Percentiles rank a stretch among this genome's conserved stretches.
phyloP scores from a whole-genome alignment of 2,113 vertebrate genomes.

The Ammodytes marinus region DNA sequence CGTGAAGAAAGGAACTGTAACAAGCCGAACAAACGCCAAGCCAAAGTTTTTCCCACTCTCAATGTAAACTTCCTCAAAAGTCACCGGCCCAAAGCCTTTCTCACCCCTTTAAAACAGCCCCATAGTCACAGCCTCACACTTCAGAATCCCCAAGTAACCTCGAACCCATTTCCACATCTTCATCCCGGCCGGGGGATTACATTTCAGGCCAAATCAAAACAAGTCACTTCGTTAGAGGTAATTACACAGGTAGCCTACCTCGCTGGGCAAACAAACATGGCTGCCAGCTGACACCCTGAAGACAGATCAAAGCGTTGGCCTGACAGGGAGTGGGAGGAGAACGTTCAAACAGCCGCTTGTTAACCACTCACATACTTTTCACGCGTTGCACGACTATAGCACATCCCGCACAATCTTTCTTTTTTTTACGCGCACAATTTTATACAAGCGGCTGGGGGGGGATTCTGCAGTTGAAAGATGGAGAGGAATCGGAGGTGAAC shows the following conservation, averaged over 20 bases:
- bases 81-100: conserved; percentile 11
- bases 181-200: conserved; percentile 66
- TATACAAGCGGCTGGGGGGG: neutral
- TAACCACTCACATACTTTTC: conserved; percentile 39
- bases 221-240: conserved; percentile 85
- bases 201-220: conserved; percentile 84
- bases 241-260: conserved; percentile 83
- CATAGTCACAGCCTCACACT: conserved; percentile 54
- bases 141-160: conserved; percentile 57
- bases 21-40: conserved; percentile 6
- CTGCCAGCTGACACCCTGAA: conserved; percentile 78
- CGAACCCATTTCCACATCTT: conserved; percentile 65
- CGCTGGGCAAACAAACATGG: conserved; percentile 83
- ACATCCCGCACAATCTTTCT: conserved; percentile 16
- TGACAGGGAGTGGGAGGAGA: conserved; percentile 67
- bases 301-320: conserved; percentile 79
- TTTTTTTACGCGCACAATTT: neutral
- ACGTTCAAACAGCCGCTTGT: conserved; percentile 46
- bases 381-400: neutral
- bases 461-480: conserved; percentile 60
- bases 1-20: conserved; percentile 10
- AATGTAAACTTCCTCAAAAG: conserved; percentile 38
- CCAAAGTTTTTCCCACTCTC: conserved; percentile 9
- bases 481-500: conserved; percentile 44
- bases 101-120: conserved; percentile 20